Conservation (phyloP, 2,113 vertebrate genomes). For the Emydura subglobosa region DNA sequence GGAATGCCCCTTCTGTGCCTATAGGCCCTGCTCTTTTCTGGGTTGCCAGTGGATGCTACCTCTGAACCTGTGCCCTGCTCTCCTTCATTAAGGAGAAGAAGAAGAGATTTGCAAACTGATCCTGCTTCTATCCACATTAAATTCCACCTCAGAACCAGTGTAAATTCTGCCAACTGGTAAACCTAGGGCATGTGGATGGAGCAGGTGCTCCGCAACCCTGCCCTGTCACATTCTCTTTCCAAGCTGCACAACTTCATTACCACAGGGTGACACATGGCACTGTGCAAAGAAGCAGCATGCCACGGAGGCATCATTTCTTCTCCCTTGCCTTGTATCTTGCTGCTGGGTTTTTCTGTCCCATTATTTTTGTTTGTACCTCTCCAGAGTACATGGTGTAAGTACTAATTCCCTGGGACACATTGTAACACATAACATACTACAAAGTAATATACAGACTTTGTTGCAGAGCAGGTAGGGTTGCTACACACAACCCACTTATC, state of each 20-base stretch:
- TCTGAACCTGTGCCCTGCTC: background rate
- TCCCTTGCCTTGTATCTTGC: background rate
- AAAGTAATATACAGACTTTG: background rate
- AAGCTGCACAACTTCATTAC: background rate
- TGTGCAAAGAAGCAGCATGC: background rate
- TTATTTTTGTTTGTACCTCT: background rate
- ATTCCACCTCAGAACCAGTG: background rate
- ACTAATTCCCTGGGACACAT: accelerated
- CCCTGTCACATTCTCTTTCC: accelerated
- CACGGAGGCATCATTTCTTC: background rate
- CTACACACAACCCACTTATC: background rate
- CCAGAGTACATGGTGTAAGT: background rate
- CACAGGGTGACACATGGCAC: background rate
- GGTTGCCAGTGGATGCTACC: background rate
- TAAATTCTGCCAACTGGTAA: background rate
- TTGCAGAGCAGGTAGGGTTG: background rate
- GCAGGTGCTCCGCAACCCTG: background rate
- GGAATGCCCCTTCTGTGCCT: background rate
- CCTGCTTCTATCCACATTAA: background rate
- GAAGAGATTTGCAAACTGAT: background rate
- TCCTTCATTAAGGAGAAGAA: background rate
- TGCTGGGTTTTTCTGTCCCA: background rate
- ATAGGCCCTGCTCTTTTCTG: accelerated
- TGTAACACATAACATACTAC: background rate
- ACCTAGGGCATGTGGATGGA: background rate